Base-by-base conservation (phyloP, 2,797 vertebrate species). In the Phataginus tricuspis region DNA sequence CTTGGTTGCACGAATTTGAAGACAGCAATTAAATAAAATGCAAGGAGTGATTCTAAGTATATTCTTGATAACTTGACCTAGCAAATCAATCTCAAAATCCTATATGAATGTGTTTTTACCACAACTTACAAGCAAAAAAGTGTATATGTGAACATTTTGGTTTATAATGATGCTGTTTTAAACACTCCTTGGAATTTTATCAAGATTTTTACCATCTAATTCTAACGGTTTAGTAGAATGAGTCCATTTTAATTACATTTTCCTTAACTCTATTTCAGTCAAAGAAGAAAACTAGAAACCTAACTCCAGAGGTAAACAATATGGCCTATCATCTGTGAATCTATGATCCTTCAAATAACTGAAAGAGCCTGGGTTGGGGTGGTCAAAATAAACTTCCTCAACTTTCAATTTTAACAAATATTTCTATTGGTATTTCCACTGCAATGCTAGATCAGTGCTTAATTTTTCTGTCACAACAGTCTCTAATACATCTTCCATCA, bases 41-140 rank as follows among this genome's bases (percentile, higher is more conserved):
- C 31, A 82, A 93, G 13, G 49, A 77, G 2, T 45, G 25, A 74
- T 57, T 95, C 31, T 86, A 86, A 96, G 93, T 23, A 84, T 16
- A 95, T 63, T 92, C 39, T 90, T 68, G 13, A 69, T 80, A 95
- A 96, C 29, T 31, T 72, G 37, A 95, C 13, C 86, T 77, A 63
- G 71, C 25, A 90, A 97, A 92, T 69, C 6, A 94, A 92, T 72
- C 75, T 87, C 53, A 94, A 92, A 95, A 90, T 64, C 21, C 27
- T 79, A 61, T 9, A 75, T 64, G 27, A 89, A 59, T 61, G 23
- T 31, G 29, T 29, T 71, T 77, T 74, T 15, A 71, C 11, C 29
- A 63, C 59, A 91, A 45, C 27, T 84, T 19, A 86, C 37, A 51
- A 64, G n/a, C 59, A 72, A 82, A 69, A 84, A 11, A 1, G 14